Conservation (phyloP, 2,797 vertebrate genomes). For the Spinus pinus region DNA sequence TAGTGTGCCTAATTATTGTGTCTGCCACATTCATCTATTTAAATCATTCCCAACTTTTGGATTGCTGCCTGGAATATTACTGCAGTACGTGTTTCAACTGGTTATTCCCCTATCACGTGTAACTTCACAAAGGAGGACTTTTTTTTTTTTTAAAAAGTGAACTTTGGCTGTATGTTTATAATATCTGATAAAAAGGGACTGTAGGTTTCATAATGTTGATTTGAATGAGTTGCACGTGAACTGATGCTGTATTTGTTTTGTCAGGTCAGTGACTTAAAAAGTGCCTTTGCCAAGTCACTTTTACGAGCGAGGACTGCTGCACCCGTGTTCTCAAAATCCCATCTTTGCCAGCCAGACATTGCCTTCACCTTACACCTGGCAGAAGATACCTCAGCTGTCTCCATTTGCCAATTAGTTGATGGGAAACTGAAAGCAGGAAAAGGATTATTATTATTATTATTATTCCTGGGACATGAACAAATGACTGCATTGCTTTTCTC, state of each 20-base stretch:
- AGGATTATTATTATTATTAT: conserved; percentile 1
- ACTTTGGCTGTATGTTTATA: not conserved
- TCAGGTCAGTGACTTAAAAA: conserved; percentile 75
- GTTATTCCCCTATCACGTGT: conserved; percentile 53
- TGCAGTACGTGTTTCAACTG: conserved; percentile 76
- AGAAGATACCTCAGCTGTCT: conserved; percentile 76
- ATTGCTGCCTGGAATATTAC: conserved; percentile 81
- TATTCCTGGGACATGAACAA: conserved; percentile 62
- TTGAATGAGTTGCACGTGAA: conserved; percentile 11
- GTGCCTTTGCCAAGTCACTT: conserved; percentile 78
- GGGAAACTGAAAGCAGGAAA: conserved; percentile 68
- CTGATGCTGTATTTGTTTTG: conserved; percentile 67
- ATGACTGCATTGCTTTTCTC: conserved; percentile 62
- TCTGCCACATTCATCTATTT: conserved; percentile 81
- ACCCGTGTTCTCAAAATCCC: conserved; percentile 31
- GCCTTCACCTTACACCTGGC: conserved; percentile 66
- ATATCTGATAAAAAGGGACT: not conserved
- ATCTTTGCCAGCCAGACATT: conserved; percentile 66
- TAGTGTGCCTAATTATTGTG: conserved; percentile 80
- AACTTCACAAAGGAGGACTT: conserved; percentile 53
- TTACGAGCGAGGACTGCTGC: conserved; percentile 65
- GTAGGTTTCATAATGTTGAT: not conserved
- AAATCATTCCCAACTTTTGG: conserved; percentile 81
- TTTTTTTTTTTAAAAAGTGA: not conserved
- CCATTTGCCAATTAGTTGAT: conserved; percentile 69